Base-by-base conservation (phyloP, 2,888 invertebrate species). In the Eupithecia subumbrata region DNA sequence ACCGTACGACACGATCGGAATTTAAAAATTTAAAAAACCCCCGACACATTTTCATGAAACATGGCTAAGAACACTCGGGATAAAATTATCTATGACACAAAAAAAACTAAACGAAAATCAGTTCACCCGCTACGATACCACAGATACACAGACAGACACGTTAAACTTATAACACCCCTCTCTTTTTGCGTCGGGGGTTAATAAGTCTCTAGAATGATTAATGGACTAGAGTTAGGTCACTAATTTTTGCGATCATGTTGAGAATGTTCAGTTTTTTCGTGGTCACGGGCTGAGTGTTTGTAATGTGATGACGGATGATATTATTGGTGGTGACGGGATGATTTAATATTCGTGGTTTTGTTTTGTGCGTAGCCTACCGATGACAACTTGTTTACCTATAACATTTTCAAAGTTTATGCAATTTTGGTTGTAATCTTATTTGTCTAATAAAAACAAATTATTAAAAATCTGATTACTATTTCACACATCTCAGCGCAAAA, bases 1-100 rank as follows among this genome's bases (percentile, higher is more conserved):
- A 77, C 0, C 8, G 5, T 5, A 82, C 84, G 87, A 85, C 63
- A 79, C 84, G 74, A 66, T 5, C 71, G 63, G 40, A 63, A 37
- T 14, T 25, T 60, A 12, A 43, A 12, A 43, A 37, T n/a, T n/a
- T n/a, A n/a, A n/a, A n/a, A n/a, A n/a, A n/a, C n/a, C n/a, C n/a
- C n/a, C n/a, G n/a, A n/a, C n/a, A n/a, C n/a, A n/a, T n/a, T n/a
- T n/a, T n/a, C n/a, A n/a, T n/a, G n/a, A n/a, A n/a, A n/a, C n/a
- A n/a, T n/a, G n/a, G n/a, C n/a, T n/a, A n/a, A n/a, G n/a, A n/a
- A n/a, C n/a, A n/a, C n/a, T n/a, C n/a, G n/a, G n/a, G n/a, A n/a
- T n/a, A n/a, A n/a, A n/a, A n/a, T n/a, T n/a, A n/a, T n/a, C n/a
- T n/a, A n/a, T n/a, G n/a, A n/a, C n/a, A n/a, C n/a, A n/a, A n/a